Base-by-base conservation (phyloP, 2,888 invertebrate genomes). In the Mesochorus sp. region DNA sequence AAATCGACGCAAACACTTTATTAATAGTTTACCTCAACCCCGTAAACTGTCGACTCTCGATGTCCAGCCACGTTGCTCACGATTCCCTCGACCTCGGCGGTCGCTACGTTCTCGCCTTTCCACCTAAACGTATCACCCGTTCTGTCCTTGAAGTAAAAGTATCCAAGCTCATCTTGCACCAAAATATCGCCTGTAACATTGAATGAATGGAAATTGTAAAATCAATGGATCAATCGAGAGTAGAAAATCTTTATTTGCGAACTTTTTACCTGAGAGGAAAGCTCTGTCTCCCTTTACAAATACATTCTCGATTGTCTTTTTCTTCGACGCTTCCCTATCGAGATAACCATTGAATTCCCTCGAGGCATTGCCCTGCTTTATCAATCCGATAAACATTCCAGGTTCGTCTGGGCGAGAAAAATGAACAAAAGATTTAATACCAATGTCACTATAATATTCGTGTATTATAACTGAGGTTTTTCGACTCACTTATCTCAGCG, bases 41-140 rank as follows among this genome's bases (percentile, higher is more conserved):
- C 99, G 88, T 97, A 99, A 10, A 98, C 98, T 5, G 97, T 96
- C 5, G 96, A 96, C 90, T 98, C 98, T 85, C 95, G 94, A 85
- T 97, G 95, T 57, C 87, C 87, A n/a, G 86, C 85, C 2, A 92
- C 90, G 74, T 93, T 93, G 81, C 93, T 93, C 55, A 94, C 92
- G 10, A 93, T 92, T 14, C 93, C 93, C 87, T 95, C 94, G 0
- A 95, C 94, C 89, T 95, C 95, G 3, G 93, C 92, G 0, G 95
- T 94, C 3, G 94, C 93, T 0, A 95, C 94, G 86, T 95, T 95
- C 89, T 95, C 95, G n/a, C 95, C 94, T 83, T 93, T 93, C 94
- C 94, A 94, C 68, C 92, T 89, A 75, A 93, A 95, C 0, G 94
- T 94, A 85, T 95, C 94, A 0, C 94, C 94, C 1, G 93, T 93